These are phyloP conservation scores for Synergus japonicus DNA, from an alignment of 2,888 invertebrate species.

Conservation along the genomic window DNA sequence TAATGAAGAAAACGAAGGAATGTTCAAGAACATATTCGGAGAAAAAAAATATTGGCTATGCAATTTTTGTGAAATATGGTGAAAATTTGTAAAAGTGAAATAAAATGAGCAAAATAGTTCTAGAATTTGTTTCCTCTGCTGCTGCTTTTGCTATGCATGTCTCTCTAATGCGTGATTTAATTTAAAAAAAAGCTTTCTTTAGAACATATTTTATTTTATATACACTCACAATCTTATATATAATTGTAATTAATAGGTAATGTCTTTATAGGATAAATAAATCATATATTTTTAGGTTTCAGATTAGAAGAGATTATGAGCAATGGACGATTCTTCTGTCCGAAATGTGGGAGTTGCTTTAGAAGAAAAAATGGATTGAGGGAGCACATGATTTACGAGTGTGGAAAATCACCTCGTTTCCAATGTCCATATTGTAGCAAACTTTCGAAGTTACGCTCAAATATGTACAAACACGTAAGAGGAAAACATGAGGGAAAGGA, in stretches of 20 bases:
- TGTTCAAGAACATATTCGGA: constrained; percentile 56
- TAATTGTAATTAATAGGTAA: not conserved
- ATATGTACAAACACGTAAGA: constrained; percentile 57
- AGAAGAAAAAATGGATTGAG: constrained; percentile 42
- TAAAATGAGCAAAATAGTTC: not conserved
- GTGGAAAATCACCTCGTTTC: constrained; percentile 56
- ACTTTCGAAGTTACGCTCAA: constrained; percentile 57
- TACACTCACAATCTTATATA: not conserved
- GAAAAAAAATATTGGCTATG: constrained; percentile 46
- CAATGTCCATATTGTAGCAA: constrained; percentile 59
- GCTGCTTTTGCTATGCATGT: not conserved
- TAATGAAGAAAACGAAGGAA: constrained; percentile 51
- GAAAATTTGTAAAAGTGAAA: constrained; percentile 23
- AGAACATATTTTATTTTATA: not conserved
- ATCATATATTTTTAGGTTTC: constrained; percentile 27
- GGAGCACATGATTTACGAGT: constrained; percentile 48
- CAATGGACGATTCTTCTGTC: constrained; percentile 33
- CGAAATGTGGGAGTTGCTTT: constrained; percentile 38
- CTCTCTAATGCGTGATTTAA: not conserved
- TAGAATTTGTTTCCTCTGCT: not conserved
- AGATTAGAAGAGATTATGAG: constrained; percentile 21
- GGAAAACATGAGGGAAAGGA: constrained; percentile 45
- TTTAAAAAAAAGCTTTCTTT: not conserved
- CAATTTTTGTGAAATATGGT: constrained; percentile 45
- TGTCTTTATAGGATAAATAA: not conserved